Percentiles rank a stretch among this genome's conserved stretches.
phyloP scores from a whole-genome alignment of 2,888 invertebrate genomes.

The Sesia apiformis region DNA sequence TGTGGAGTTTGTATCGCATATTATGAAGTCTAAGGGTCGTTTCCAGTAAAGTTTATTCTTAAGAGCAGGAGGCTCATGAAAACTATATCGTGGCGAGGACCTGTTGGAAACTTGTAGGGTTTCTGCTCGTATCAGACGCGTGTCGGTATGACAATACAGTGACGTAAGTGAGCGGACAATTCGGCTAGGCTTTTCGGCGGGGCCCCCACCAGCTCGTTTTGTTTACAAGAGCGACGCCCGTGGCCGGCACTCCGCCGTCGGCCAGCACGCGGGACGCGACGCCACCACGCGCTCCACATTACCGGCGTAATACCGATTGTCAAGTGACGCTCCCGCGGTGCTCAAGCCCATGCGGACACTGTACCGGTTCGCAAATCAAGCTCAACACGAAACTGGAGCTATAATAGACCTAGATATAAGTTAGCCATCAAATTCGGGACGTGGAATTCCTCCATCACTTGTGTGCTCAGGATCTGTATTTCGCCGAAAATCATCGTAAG shows the following conservation, averaged over 20 bases:
- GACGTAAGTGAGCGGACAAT: slow-evolving; percentile 66
- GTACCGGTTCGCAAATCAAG: not conserved
- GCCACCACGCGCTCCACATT: slow-evolving; percentile 9
- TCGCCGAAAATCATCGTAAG: slow-evolving; percentile 46
- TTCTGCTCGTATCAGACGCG: slow-evolving; percentile 22
- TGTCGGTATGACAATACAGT: slow-evolving; percentile 18
- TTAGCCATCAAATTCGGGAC: no score
- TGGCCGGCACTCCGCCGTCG: slow-evolving; percentile 62
- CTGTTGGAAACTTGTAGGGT: slow-evolving; percentile 2
- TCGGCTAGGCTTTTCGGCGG: slow-evolving; percentile 65
- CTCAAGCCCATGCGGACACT: slow-evolving; percentile 18
- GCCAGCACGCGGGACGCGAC: slow-evolving; percentile 56
- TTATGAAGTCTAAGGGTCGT: no score
- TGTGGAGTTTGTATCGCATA: no score
- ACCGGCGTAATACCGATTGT: slow-evolving; percentile 10
- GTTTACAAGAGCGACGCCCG: slow-evolving; percentile 63
- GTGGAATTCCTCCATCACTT: slow-evolving; percentile 12
- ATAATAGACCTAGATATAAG: no score
- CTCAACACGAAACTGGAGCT: no score
- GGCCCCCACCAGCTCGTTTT: slow-evolving; percentile 69
- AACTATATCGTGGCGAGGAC: no score
- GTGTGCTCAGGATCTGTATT: slow-evolving; percentile 34
- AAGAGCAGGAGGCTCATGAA: no score
- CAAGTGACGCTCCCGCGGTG: slow-evolving; percentile 35
- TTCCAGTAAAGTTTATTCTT: no score